phyloP scores from a whole-genome alignment of 2,113 vertebrate species.

The Corythoichthys intestinalis region DNA sequence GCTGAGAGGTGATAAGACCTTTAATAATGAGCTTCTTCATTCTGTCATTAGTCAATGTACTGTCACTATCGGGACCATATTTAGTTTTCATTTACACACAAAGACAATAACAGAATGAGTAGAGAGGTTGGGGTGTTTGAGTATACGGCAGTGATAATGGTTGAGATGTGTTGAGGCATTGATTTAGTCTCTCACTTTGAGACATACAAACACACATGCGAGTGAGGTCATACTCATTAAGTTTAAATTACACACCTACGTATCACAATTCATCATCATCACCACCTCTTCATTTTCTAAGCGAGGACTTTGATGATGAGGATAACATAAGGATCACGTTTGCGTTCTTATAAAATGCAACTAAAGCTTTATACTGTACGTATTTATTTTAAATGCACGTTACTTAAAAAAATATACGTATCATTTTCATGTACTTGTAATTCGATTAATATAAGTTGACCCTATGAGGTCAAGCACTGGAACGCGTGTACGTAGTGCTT shows the following conservation, averaged over 20 bases:
- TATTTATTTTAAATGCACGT: no score
- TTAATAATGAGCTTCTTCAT: constrained; percentile 50
- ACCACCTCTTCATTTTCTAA: constrained; percentile 27
- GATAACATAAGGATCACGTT: background rate
- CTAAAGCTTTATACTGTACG: no score
- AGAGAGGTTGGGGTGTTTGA: constrained; percentile 6
- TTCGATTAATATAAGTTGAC: no score
- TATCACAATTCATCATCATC: constrained; percentile 11
- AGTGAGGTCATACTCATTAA: constrained; percentile 13
- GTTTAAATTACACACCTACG: constrained; percentile 14
- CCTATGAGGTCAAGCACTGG: no score
- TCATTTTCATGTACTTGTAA: no score
- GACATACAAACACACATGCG: constrained; percentile 1
- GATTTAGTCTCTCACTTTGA: background rate
- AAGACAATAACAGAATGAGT: constrained; percentile 21
- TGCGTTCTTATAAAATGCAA: background rate
- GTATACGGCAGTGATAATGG: constrained; percentile 14
- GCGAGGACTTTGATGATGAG: background rate
- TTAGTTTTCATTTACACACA: constrained; percentile 38
- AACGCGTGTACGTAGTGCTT: background rate
- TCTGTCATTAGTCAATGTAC: constrained; percentile 57
- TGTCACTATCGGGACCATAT: constrained; percentile 43
- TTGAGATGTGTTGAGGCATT: constrained; percentile 15
- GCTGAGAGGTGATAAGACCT: constrained; percentile 61
- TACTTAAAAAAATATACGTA: no score